Conservation (phyloP, 2,113 vertebrate genomes). For the Gymnobelideus leadbeateri region DNA sequence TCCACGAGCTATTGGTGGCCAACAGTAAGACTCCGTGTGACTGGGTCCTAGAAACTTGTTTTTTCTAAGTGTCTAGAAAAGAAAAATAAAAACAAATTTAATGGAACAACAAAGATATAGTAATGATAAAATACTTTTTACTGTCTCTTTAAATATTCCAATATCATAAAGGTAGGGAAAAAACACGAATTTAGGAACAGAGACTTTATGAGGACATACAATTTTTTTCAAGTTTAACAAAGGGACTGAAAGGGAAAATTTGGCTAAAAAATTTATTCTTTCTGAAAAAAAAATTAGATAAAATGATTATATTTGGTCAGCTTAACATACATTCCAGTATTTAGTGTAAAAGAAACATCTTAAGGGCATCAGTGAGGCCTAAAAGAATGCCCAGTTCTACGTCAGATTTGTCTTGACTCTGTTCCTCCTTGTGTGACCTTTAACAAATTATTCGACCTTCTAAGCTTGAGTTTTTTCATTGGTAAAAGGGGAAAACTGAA, state of each 20-base stretch:
- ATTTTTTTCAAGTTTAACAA: not conserved
- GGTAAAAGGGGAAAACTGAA: not conserved
- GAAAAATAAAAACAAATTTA: conserved; percentile 16
- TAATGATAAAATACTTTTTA: not conserved
- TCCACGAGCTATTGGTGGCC: conserved; percentile 90
- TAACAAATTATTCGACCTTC: not conserved
- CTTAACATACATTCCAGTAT: not conserved
- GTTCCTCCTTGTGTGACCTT: not conserved
- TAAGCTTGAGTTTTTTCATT: not conserved
- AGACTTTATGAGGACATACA: not conserved
- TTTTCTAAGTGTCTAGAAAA: conserved; percentile 85
- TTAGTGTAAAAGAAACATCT: not conserved
- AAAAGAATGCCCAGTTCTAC: not conserved
- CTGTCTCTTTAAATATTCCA: not conserved
- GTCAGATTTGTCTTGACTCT: not conserved
- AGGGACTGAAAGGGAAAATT: not conserved
- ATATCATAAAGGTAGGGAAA: not conserved
- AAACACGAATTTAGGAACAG: not conserved
- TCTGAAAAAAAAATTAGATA: not conserved
- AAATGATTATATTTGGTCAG: not conserved
- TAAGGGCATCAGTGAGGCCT: not conserved
- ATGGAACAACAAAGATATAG: not conserved
- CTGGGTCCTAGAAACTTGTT: conserved; percentile 80
- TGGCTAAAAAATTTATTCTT: not conserved
- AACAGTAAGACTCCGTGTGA: conserved; percentile 88